phyloP scores from a whole-genome alignment of 2,113 vertebrate genomes.

The Montifringilla adamsi region DNA sequence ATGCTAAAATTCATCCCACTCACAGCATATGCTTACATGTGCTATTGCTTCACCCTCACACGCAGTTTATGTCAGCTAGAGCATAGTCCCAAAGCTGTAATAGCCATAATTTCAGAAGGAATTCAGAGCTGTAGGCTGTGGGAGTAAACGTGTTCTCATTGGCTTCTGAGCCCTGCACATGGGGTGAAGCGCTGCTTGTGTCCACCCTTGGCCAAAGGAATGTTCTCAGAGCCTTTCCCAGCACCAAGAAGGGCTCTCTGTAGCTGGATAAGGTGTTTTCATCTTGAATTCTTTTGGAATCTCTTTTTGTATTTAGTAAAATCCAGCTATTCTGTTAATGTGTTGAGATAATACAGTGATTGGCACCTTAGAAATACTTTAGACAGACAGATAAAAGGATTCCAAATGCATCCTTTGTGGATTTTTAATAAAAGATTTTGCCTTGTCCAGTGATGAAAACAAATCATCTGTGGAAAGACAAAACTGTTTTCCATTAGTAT shows the following conservation, averaged over 20 bases:
- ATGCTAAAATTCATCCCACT: background rate
- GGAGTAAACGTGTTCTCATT: background rate
- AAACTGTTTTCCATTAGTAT: background rate
- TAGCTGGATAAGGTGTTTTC: background rate
- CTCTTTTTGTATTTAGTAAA: background rate
- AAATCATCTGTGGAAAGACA: conserved; percentile 14
- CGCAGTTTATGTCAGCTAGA: background rate
- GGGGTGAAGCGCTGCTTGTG: background rate
- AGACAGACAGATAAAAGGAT: conserved; percentile 4
- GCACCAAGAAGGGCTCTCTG: background rate
- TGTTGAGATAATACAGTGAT: background rate
- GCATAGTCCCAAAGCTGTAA: background rate
- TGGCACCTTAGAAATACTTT: conserved; percentile 17
- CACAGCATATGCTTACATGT: background rate
- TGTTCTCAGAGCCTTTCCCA: background rate
- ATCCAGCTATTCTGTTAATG: background rate
- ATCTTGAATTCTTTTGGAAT: background rate
- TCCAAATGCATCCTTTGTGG: background rate
- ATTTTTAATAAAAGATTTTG: conserved; percentile 22
- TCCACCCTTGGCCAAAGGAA: background rate
- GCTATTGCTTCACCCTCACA: background rate
- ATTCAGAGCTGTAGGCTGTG: background rate
- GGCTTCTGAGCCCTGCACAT: background rate
- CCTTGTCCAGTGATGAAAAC: conserved; percentile 30
- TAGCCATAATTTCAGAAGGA: background rate